Evolutionary conservation across 1,140 invertebrate species (phyloP).

Genomic region (Sarcophaga bullata): DNA sequence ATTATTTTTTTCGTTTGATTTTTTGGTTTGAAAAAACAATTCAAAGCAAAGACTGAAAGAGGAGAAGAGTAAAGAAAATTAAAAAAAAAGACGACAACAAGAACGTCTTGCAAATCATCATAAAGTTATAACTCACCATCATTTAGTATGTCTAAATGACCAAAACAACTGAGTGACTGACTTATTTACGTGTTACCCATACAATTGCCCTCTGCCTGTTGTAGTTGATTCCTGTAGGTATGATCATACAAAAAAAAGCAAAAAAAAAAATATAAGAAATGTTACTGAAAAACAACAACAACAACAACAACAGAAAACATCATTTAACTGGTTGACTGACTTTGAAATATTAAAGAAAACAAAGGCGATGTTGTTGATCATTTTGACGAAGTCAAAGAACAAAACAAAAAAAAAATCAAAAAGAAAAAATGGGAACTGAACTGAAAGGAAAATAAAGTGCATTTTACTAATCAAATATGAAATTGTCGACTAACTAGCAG

Average conservation of each 20-base stretch:
- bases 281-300: background rate
- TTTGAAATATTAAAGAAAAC: background rate
- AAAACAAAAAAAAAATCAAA: too few relatives aligned
- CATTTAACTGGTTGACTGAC: slow-evolving; percentile 30
- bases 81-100: background rate
- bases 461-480: slow-evolving; percentile 39
- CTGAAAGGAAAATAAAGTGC: background rate
- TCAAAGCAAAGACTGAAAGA: background rate
- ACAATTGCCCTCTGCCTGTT: background rate
- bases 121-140: slow-evolving; percentile 27
- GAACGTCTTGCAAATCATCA: slow-evolving; percentile 21
- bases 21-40: background rate
- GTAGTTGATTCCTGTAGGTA: too few relatives aligned
- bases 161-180: slow-evolving; percentile 26
- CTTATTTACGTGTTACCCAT: background rate
- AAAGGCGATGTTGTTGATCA: background rate
- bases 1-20: background rate
- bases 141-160: slow-evolving; percentile 27
- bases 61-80: too few relatives aligned
- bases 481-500: slow-evolving; percentile 39
- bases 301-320: too few relatives aligned
- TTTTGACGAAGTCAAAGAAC: background rate
- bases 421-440: too few relatives aligned
- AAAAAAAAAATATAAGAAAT: too few relatives aligned
- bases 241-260: too few relatives aligned